A percentile compares a stretch with the other conserved stretches of the same genome.
Conservation (phyloP, 2,113 vertebrate species). For the Pomatorhinus ruficollis region DNA sequence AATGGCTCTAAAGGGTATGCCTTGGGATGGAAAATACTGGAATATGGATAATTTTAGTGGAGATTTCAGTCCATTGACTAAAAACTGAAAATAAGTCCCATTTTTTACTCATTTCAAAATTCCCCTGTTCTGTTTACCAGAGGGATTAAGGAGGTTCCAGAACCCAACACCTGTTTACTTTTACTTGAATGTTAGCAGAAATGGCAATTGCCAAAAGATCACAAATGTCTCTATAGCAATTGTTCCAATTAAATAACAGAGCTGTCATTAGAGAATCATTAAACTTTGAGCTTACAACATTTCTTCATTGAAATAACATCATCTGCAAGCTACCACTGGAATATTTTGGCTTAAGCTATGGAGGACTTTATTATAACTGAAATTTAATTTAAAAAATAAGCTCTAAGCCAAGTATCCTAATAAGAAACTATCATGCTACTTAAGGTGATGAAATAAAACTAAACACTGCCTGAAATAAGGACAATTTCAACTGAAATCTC, state of each 20-base stretch:
- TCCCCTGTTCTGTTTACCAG: not conserved
- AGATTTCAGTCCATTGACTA: not conserved
- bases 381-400: not conserved
- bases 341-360: not conserved
- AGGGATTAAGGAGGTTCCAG: not conserved
- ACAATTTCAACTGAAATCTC: not conserved
- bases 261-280: not conserved
- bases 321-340: not conserved
- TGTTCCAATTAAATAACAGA: not conserved
- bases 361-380: not conserved
- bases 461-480: not conserved
- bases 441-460: not conserved
- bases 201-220: not conserved
- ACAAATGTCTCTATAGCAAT: not conserved
- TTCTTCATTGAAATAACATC: not conserved
- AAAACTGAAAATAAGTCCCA: not conserved
- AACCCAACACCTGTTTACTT: not conserved
- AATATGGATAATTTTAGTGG: rapidly evolving
- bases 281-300: not conserved
- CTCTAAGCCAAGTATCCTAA: not conserved
- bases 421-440: not conserved
- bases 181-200: not conserved
- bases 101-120: not conserved
- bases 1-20: rapidly evolving
- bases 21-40: not conserved